Evolutionary conservation across 2,797 vertebrate species (phyloP).

Genomic region (Phyllotis vaccarum): DNA sequence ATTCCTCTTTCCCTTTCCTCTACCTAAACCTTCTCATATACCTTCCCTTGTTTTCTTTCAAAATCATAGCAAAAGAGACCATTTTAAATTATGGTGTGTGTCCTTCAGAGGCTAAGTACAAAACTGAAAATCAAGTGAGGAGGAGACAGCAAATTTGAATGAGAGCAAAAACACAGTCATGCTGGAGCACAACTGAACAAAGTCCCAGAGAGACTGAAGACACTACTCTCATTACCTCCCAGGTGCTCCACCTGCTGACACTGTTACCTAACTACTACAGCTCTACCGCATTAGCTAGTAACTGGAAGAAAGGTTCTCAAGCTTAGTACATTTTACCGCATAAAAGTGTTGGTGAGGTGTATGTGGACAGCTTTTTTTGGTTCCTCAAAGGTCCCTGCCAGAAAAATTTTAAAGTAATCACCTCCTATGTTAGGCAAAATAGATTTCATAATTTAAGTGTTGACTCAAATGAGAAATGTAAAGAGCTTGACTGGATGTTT

Average conservation of each 20-base stretch:
- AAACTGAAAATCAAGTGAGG: slow-evolving; percentile 37
- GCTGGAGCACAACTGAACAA: neutral
- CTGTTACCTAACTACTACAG: neutral
- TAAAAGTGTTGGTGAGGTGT: slow-evolving; percentile 11
- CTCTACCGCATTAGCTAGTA: slow-evolving; percentile 2
- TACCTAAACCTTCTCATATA: neutral
- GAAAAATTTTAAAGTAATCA: slow-evolving; percentile 47
- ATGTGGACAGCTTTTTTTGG: neutral
- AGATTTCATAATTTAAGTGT: slow-evolving; percentile 35
- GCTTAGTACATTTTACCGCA: neutral
- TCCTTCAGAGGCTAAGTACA: slow-evolving; percentile 25
- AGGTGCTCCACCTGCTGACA: neutral
- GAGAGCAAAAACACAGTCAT: neutral
- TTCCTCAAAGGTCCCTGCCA: neutral
- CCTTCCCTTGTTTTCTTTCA: neutral
- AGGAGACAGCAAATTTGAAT: neutral
- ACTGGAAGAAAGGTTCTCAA: neutral
- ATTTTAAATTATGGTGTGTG: slow-evolving; percentile 35
- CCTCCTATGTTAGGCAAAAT: slow-evolving; percentile 32
- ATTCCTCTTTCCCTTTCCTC: neutral
- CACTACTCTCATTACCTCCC: neutral
- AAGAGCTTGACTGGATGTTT: slow-evolving; percentile 12
- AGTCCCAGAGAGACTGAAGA: slow-evolving; percentile 6
- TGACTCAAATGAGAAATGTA: slow-evolving; percentile 15
- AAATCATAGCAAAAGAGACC: neutral